Conservation (phyloP, 2,797 vertebrate genomes). For the Pogonophryne albipinna region DNA sequence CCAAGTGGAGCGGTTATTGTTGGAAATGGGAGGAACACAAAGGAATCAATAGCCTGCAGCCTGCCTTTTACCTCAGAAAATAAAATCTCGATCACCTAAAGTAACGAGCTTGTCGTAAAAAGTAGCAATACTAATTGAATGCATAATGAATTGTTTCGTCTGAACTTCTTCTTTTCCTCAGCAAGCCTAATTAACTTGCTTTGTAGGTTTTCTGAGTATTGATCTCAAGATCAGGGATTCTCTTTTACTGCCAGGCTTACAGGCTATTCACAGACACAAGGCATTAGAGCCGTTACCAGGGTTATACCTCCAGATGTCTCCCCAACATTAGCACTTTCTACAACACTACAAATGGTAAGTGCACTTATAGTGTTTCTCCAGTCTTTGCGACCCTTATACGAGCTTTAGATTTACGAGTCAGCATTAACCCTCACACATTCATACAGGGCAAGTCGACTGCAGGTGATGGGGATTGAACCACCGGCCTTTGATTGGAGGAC, state of each 20-base stretch:
- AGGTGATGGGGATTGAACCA: too few species aligned
- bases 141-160: conserved; percentile 38
- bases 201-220: conserved; percentile 32
- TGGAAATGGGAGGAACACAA: conserved; percentile 41
- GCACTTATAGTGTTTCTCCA: too few species aligned
- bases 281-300: conserved; percentile 3
- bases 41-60: conserved; percentile 46
- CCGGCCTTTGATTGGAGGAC: too few species aligned
- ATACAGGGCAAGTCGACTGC: too few species aligned
- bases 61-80: conserved; percentile 22
- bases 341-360: not conserved
- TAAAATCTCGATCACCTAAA: conserved; percentile 22
- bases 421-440: too few species aligned
- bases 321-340: not conserved
- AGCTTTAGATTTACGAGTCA: too few species aligned
- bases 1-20: conserved; percentile 25
- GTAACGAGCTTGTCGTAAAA: conserved; percentile 10
- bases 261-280: conserved; percentile 13
- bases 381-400: too few species aligned
- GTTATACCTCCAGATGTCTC: not conserved
- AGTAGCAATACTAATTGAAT: conserved; percentile 33
- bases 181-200: conserved; percentile 36
- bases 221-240: conserved; percentile 31
- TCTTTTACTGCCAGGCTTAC: conserved; percentile 17
- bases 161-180: conserved; percentile 22